phyloP scores from a whole-genome alignment of 2,888 invertebrate genomes.

The Ennomos erosarius region DNA sequence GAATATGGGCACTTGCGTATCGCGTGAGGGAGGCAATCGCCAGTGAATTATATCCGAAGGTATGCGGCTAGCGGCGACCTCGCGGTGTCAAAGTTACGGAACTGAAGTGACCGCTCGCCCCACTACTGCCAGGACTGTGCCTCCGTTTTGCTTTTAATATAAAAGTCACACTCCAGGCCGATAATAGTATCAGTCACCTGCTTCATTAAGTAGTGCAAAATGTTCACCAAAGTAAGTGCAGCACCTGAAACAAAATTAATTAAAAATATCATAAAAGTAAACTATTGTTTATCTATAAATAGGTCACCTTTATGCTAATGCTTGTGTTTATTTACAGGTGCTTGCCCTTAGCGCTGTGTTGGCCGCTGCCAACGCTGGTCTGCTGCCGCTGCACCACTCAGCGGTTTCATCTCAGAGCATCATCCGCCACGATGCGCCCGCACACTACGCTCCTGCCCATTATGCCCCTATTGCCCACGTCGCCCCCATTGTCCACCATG shows the following conservation, averaged over 20 bases:
- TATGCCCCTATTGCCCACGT: constrained; percentile 63
- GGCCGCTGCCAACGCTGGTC: constrained; percentile 84
- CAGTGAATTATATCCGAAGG: constrained; percentile 65
- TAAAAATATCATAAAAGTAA: constrained; percentile 5
- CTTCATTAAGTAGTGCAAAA: constrained; percentile 81
- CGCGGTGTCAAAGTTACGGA: constrained; percentile 85
- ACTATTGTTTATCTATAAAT: constrained; percentile 1
- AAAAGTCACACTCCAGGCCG: constrained; percentile 75
- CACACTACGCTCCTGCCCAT: constrained; percentile 65
- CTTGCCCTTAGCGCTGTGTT: constrained; percentile 77
- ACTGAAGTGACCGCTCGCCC: constrained; percentile 79
- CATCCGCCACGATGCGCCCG: constrained; percentile 75
- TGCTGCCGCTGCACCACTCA: constrained; percentile 75
- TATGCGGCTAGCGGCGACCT: constrained; percentile 72
- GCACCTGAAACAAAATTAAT: constrained; percentile 16
- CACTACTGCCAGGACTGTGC: constrained; percentile 70
- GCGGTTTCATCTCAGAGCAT: constrained; percentile 83
- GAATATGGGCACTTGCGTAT: constrained; percentile 42
- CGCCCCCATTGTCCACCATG: constrained; percentile 65
- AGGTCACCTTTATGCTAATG: neutral
- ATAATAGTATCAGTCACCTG: constrained; percentile 83
- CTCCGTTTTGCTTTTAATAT: constrained; percentile 83
- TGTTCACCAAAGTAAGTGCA: constrained; percentile 82
- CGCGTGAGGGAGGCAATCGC: constrained; percentile 52
- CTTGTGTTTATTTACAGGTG: constrained; percentile 55